Evolutionary conservation across 2,797 vertebrate genomes (phyloP), one percentile per base, ranked within the genome.

Genomic region (Enteromius argenteus): DNA sequence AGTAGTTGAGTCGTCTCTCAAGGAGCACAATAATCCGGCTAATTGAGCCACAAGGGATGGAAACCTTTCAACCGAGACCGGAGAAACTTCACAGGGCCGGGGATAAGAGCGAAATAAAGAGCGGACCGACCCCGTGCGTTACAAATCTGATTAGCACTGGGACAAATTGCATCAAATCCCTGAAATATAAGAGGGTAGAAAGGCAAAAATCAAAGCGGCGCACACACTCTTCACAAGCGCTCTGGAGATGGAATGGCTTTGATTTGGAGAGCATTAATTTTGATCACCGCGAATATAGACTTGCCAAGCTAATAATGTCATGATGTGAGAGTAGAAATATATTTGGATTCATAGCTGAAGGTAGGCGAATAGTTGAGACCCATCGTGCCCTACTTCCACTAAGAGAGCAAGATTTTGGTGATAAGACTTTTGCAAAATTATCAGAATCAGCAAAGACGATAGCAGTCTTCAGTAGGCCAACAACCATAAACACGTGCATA

Each of bases 11-110:
- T 95, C 93, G 94, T 94, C 95, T 94, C 92, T 92, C 92, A 93
- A 95, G 96, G 92, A 96, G 93, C 94, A 96, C 96, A 96, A 98
- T 98, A 99, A 99, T 98, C 97, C 96, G 87, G 93, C 96, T 98
- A 98, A 99, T 98, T 97, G 96, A 97, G 95, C 94, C 97, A 95
- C 96, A 75, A 91, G 97, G 97, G 97, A 96, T 91, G 23, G 90
- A 88, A 92, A 92, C 88, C 94, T 94, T 95, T 95, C 96, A 94
- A 93, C 87, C 94, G 90, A 93, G 95, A 95, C 93, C 81, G 79
- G 74, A 86, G 86, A 60, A 91, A 93, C 92, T 89, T 95, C 94
- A 94, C 91, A 94, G 91, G 86, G 87, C 81, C 92, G 87, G 84
- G 91, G 89, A 92, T 86, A 87, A 84, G 83, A 75, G 76, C 83